Evolutionary conservation across 2,113 vertebrate species (phyloP).

Genomic region (Trematocara unimaculatum): DNA sequence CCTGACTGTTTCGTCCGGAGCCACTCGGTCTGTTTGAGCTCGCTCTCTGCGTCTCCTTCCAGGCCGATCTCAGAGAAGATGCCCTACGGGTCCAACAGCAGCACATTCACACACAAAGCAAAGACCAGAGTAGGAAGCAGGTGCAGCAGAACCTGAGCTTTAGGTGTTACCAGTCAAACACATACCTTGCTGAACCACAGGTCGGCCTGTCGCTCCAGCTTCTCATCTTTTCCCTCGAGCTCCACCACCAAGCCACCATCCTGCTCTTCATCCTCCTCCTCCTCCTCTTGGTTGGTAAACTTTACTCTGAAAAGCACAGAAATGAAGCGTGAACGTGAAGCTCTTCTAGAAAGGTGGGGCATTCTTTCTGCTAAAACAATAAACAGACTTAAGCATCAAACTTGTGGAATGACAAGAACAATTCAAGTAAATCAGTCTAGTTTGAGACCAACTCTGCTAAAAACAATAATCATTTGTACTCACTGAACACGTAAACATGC

Average conservation of each 20-base stretch:
- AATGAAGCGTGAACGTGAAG: background rate
- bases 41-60: slow-evolving; percentile 79
- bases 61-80: slow-evolving; percentile 85
- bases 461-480: background rate
- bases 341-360: background rate
- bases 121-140: background rate
- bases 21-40: slow-evolving; percentile 81
- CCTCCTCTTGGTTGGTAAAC: slow-evolving; percentile 57
- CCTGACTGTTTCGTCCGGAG: slow-evolving; percentile 61
- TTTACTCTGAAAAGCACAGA: slow-evolving; percentile 51
- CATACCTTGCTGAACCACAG: slow-evolving; percentile 94
- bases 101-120: background rate
- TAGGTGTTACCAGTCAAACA: background rate
- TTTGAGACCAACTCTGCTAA: background rate
- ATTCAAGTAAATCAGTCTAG: background rate
- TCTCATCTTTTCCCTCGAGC: slow-evolving; percentile 80
- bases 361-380: background rate
- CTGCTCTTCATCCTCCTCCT: slow-evolving; percentile 51
- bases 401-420: background rate
- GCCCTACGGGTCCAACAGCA: slow-evolving; percentile 61
- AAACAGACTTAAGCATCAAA: background rate
- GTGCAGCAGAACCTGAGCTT: background rate
- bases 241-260: slow-evolving; percentile 82
- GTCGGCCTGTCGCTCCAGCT: slow-evolving; percentile 76
- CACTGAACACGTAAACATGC: background rate